phyloP scores from a whole-genome alignment of 2,888 invertebrate genomes.

The Aleiodes testaceus region DNA sequence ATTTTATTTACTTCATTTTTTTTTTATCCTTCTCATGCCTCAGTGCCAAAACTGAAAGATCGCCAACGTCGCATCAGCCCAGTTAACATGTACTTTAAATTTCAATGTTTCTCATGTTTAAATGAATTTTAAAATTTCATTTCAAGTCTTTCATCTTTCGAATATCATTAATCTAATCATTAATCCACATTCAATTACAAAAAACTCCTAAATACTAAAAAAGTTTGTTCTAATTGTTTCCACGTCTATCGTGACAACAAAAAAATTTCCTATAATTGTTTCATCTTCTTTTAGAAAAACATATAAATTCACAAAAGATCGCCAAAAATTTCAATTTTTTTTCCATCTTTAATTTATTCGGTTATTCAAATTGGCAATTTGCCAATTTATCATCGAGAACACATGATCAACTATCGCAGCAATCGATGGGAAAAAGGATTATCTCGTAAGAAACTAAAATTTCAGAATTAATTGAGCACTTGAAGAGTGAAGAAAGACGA shows the following conservation, averaged over 20 bases:
- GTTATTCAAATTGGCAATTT: constrained; percentile 43
- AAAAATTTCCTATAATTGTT: constrained; percentile 3
- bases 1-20: constrained; percentile 38
- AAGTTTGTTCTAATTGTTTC: constrained; percentile 3
- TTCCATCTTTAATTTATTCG: constrained; percentile 8
- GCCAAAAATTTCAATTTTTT: neutral
- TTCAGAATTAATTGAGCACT: too few relatives aligned
- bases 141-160: constrained; percentile 23
- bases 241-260: neutral
- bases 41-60: constrained; percentile 56
- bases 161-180: constrained; percentile 18
- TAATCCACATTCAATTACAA: constrained; percentile 11
- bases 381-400: constrained; percentile 43
- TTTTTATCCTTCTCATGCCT: constrained; percentile 44
- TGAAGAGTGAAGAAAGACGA: too few relatives aligned
- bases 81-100: constrained; percentile 4
- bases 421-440: neutral
- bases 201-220: constrained; percentile 18
- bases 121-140: neutral
- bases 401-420: constrained; percentile 41
- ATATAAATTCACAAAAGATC: constrained; percentile 2
- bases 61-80: constrained; percentile 49
- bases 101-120: constrained; percentile 6
- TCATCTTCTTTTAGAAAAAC: constrained; percentile 13
- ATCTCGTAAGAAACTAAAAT: neutral